A percentile compares a stretch with the other conserved stretches of the same genome.
These are phyloP conservation scores for Ranitomeya imitator DNA, from an alignment of 2,113 vertebrate genomes.

Conservation along the genomic window DNA sequence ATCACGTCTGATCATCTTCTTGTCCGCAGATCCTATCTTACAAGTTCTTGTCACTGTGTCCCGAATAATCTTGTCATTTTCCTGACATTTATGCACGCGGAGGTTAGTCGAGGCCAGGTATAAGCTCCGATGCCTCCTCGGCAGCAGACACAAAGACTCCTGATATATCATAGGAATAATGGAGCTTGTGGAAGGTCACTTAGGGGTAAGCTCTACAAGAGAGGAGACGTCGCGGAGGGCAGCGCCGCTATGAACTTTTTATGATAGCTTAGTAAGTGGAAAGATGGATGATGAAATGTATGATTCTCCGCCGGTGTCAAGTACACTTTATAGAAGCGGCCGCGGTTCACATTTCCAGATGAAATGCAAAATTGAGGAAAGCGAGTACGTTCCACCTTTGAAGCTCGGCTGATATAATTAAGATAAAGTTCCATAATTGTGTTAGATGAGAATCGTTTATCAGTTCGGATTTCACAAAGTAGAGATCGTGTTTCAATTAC, in stretches of 20 bases:
- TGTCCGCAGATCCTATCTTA: slow-evolving; percentile 46
- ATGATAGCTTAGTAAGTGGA: slow-evolving; percentile 40
- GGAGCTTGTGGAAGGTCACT: slow-evolving; percentile 35
- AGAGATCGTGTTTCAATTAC: slow-evolving; percentile 17
- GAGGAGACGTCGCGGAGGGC: slow-evolving; percentile 12
- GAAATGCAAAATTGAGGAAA: slow-evolving; percentile 40
- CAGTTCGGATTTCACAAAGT: slow-evolving; percentile 25
- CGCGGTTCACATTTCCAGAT: slow-evolving; percentile 37
- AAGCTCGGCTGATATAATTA: slow-evolving; percentile 39
- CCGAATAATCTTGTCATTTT: slow-evolving; percentile 51
- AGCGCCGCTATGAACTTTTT: slow-evolving; percentile 30
- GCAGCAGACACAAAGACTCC: slow-evolving; percentile 11
- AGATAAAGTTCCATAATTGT: slow-evolving; percentile 47
- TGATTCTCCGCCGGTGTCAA: slow-evolving; percentile 11
- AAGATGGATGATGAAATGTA: slow-evolving; percentile 41
- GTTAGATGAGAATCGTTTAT: slow-evolving; percentile 29
- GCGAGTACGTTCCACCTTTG: slow-evolving; percentile 19
- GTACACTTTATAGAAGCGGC: slow-evolving; percentile 28
- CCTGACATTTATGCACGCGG: slow-evolving; percentile 50
- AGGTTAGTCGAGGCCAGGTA: slow-evolving; percentile 21
- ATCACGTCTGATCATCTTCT: slow-evolving; percentile 33
- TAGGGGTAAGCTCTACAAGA: slow-evolving; percentile 23
- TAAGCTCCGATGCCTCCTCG: not conserved
- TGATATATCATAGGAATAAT: slow-evolving; percentile 42
- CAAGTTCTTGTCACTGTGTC: slow-evolving; percentile 36